These are phyloP conservation scores for Hassar affinis DNA, from an alignment of 2,113 vertebrate species.

Conservation along the genomic window DNA sequence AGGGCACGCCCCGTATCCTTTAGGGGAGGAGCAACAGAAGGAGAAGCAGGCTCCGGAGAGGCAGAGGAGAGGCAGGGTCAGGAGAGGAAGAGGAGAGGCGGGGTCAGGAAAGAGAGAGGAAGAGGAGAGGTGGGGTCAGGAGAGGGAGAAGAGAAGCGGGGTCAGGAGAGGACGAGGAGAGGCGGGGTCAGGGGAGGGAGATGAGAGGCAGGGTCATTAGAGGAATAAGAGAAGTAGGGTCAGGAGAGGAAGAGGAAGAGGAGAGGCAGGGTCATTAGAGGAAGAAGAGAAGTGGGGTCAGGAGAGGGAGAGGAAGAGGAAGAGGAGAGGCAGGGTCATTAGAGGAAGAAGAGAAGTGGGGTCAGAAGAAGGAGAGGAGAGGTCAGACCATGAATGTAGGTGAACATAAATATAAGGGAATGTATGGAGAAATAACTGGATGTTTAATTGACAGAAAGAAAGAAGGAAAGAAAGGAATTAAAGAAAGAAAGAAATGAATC, in stretches of 20 bases:
- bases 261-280: background rate
- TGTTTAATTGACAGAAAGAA: background rate
- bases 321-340: background rate
- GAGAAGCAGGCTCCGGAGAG: too few relatives aligned
- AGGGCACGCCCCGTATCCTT: conserved; percentile 45
- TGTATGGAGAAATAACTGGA: background rate
- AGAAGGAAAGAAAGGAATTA: too few relatives aligned
- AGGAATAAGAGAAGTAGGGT: background rate
- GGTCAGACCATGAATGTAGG: background rate
- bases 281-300: background rate
- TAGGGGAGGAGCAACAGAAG: background rate
- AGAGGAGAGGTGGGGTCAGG: background rate
- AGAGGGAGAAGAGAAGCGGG: background rate
- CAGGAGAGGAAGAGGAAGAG: background rate
- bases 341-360: background rate
- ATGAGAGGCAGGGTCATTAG: background rate
- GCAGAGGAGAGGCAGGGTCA: background rate
- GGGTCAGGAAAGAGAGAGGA: background rate
- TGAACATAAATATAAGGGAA: background rate
- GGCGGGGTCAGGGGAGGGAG: background rate
- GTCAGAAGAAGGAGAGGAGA: background rate
- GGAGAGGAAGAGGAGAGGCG: background rate
- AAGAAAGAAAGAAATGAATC: background rate
- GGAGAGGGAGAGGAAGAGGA: background rate
- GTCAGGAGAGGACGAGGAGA: background rate